phyloP scores from a whole-genome alignment of 92 coral and sea anemone genomes.

The Palythoa grandiflora region DNA sequence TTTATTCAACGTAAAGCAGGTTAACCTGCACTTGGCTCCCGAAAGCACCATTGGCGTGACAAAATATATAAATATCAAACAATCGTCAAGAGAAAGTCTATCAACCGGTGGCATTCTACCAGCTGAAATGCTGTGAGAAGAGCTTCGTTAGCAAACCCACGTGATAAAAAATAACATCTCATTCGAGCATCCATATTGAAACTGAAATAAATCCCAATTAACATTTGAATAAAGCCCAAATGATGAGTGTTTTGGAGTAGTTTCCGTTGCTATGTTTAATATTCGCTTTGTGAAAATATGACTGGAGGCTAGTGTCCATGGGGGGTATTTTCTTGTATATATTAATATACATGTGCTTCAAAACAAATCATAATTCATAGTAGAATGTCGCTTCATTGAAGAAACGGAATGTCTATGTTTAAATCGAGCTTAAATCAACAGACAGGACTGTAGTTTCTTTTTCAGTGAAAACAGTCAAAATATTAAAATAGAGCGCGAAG shows the following conservation, averaged over 20 bases:
- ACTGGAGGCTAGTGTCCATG: background rate
- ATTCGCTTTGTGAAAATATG: background rate
- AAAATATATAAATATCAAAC: background rate
- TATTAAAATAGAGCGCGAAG: background rate
- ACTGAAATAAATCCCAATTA: background rate
- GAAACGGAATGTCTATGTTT: background rate
- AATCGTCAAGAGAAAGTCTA: background rate
- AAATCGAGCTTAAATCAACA: background rate
- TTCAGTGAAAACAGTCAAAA: background rate
- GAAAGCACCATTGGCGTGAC: background rate
- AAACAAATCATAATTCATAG: background rate
- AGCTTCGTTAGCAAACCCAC: background rate
- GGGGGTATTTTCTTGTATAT: slow-evolving; percentile 1
- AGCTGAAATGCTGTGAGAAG: slow-evolving; percentile 6
- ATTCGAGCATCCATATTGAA: too few species aligned
- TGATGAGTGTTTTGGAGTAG: background rate
- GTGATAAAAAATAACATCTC: too few species aligned
- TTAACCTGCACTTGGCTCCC: background rate
- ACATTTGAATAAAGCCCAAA: background rate
- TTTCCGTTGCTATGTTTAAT: background rate
- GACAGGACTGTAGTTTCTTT: background rate
- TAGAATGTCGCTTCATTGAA: background rate
- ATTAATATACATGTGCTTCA: background rate
- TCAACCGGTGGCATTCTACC: background rate
- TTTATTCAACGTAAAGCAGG: background rate